Evolutionary conservation across 2,888 invertebrate genomes (phyloP).

Genomic region (Apoderus coryli): DNA sequence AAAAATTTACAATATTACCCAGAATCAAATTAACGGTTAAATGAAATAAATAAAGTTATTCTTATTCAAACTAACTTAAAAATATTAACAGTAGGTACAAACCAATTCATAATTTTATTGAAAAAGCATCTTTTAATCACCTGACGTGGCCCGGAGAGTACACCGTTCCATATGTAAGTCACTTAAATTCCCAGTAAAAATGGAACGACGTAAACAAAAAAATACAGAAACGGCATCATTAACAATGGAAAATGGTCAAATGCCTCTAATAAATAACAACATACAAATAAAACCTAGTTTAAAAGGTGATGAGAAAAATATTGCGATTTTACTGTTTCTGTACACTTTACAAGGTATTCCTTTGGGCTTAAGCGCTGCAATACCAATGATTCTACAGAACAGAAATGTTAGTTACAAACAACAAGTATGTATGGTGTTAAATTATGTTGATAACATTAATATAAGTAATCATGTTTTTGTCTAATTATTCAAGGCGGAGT

Average conservation of each 20-base stretch:
- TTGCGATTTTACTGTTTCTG: constrained; percentile 76
- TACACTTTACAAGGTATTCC: constrained; percentile 94
- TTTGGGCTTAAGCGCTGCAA: constrained; percentile 81
- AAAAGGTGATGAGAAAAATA: constrained; percentile 65
- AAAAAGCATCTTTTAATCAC: no score
- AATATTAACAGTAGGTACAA: no score
- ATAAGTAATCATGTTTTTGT: background rate
- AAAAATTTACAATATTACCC: no score
- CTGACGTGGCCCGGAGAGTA: no score
- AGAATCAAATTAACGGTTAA: no score
- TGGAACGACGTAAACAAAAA: constrained; percentile 17
- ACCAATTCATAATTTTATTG: no score
- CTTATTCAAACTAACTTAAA: no score
- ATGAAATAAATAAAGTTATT: no score
- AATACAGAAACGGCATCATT: constrained; percentile 10
- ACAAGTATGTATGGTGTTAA: constrained; percentile 42
- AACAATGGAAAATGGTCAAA: constrained; percentile 26
- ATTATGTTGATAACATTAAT: background rate
- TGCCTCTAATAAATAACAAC: constrained; percentile 6
- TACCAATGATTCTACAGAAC: constrained; percentile 91
- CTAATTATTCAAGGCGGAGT: constrained; percentile 52
- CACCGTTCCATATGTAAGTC: no score
- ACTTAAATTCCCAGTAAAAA: no score
- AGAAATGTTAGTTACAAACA: constrained; percentile 86
- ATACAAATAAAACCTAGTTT: constrained; percentile 30